Evolutionary conservation across 1,140 invertebrate genomes (phyloP).

Genomic region (Apolygus lucorum): DNA sequence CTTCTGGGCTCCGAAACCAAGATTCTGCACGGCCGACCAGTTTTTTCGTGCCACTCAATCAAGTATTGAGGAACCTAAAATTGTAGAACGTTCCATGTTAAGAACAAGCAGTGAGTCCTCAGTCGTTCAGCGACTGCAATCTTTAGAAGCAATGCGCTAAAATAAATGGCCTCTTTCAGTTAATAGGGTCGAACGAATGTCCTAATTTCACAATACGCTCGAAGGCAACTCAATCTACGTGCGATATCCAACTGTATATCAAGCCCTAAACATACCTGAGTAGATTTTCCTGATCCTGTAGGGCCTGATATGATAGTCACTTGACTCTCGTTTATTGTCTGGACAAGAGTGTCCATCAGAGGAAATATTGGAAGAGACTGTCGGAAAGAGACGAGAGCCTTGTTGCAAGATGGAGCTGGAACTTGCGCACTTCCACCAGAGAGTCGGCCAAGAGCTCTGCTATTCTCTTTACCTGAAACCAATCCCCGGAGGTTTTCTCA

Average conservation of each 20-base stretch:
- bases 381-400: slow-evolving; percentile 45
- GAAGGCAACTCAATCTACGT: no score
- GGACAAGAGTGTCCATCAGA: slow-evolving; percentile 66
- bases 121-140: no score
- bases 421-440: slow-evolving; percentile 54
- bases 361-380: slow-evolving; percentile 60
- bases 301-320: slow-evolving; percentile 65
- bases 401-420: slow-evolving; percentile 45
- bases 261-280: slow-evolving; percentile 53
- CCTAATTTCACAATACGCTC: no score
- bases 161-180: no score
- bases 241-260: not conserved
- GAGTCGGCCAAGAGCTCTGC: slow-evolving; percentile 49
- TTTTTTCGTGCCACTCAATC: slow-evolving; percentile 60
- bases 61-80: slow-evolving; percentile 76
- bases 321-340: slow-evolving; percentile 62
- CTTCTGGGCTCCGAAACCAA: slow-evolving; percentile 89
- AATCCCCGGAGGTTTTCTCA: no score
- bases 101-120: not conserved
- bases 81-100: not conserved
- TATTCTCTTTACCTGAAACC: slow-evolving; percentile 42
- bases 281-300: slow-evolving; percentile 84
- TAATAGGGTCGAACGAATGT: no score
- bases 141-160: no score
- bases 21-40: slow-evolving; percentile 65